phyloP scores from a whole-genome alignment of 2,888 invertebrate genomes.

The Amphimallon solstitiale region DNA sequence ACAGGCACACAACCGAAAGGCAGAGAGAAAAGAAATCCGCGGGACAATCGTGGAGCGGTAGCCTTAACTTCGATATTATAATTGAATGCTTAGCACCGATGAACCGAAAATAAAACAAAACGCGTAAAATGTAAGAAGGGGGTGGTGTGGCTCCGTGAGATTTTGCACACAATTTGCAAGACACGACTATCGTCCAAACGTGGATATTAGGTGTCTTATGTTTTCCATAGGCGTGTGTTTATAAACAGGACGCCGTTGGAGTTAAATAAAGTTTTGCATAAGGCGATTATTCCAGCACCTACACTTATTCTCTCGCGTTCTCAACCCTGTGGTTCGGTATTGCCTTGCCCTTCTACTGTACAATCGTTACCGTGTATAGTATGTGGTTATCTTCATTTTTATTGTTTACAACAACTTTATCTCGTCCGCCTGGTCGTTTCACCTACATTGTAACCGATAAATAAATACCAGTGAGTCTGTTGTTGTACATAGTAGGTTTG shows the following conservation, averaged over 20 bases:
- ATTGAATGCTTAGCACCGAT: conserved; percentile 56
- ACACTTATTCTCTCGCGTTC: conserved; percentile 53
- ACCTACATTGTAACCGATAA: conserved; percentile 39
- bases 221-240: conserved; percentile 45
- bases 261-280: conserved; percentile 51
- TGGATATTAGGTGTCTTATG: not conserved
- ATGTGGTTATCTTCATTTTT: conserved; percentile 54
- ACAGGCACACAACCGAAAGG: conserved; percentile 11
- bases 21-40: conserved; percentile 39
- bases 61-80: conserved; percentile 61
- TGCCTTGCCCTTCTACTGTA: not conserved
- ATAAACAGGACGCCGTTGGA: conserved; percentile 47
- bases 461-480: conserved; percentile 5
- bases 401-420: conserved; percentile 56
- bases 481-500: not conserved
- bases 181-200: conserved; percentile 45
- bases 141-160: conserved; percentile 46
- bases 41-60: conserved; percentile 45
- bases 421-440: conserved; percentile 44
- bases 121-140: conserved; percentile 27
- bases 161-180: conserved; percentile 63
- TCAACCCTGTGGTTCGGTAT: not conserved
- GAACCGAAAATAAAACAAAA: not conserved
- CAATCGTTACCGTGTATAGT: conserved; percentile 38
- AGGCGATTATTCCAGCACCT: conserved; percentile 56